Percentiles rank a stretch among this genome's conserved stretches.
Evolutionary conservation across 2,113 vertebrate genomes (phyloP).

Genomic region (Melanocharis versteri): DNA sequence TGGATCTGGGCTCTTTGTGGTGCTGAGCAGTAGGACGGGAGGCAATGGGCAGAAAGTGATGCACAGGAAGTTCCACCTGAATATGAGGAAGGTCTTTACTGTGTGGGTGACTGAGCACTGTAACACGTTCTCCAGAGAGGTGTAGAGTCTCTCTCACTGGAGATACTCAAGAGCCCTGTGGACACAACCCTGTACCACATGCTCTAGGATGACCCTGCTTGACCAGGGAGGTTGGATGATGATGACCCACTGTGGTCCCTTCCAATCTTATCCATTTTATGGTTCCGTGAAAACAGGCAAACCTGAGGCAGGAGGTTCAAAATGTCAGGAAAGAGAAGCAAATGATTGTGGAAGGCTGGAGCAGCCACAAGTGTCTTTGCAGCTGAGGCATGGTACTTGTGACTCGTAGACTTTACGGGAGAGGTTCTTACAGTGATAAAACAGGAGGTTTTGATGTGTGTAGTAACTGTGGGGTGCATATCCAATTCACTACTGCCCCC

Average conservation of each 20-base stretch:
- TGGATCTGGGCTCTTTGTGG: neutral
- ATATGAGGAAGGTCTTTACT: neutral
- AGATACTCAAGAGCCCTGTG: neutral
- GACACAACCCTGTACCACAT: neutral
- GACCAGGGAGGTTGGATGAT: neutral
- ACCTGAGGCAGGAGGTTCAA: neutral
- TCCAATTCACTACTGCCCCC: neutral
- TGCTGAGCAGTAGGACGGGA: neutral
- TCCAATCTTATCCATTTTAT: neutral
- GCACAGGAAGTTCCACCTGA: neutral
- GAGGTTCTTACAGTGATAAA: neutral
- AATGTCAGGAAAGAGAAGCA: neutral
- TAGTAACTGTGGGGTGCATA: neutral
- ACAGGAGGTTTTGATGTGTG: neutral
- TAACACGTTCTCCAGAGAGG: neutral
- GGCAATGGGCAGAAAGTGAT: neutral
- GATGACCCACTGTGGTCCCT: neutral
- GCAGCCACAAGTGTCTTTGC: neutral
- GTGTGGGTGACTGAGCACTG: neutral
- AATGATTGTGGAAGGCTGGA: neutral
- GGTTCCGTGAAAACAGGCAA: neutral
- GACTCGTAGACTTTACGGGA: neutral
- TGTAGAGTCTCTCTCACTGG: neutral
- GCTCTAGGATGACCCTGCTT: neutral
- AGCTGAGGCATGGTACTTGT: neutral